Base-by-base conservation (phyloP, 1,140 invertebrate species). In the Scaptomyza montana region DNA sequence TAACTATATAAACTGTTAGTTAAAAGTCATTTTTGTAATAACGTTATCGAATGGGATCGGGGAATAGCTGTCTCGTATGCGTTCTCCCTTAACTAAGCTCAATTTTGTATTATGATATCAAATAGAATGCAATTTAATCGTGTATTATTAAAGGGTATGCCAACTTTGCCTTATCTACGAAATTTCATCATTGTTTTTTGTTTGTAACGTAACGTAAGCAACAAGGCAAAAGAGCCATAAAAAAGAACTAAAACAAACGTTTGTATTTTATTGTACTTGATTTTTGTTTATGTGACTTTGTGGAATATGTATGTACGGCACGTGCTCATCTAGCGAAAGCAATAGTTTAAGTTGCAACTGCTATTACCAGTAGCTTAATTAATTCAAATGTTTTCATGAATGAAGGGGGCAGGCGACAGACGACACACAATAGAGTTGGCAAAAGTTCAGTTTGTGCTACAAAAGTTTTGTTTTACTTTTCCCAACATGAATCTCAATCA, bases 341-440 rank as follows among this genome's bases (percentile, higher is more conserved):
- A 65, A 66, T 77, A 2, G 21, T 86, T 70, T 53, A 50, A 74
- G 68, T 80, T 43, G 39, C 39, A 80, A 80, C 73, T 54, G 55
- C 43, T 47, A 60, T 86, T 80, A n/a, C 60, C 77, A 66, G 67
- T 73, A 76, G 72, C 55, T 68, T 80, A 80, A 80, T 80, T 77
- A 80, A 77, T 57, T 65, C 67, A 75, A 78, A 64, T 70, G 79
- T 30, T 41, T 78, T 62, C 47, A 55, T 78, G 77, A 10, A 30
- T 2, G 30, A 49, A 47, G 30, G 30, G 30, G 30, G 4, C 21
- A 30, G 30, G 5, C 4, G 30, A 5, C 2, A 1, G 4, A 5
- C 5, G 30, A 25, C 21, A 25, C 10, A 39, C 53, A 41, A 55
- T 49, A n/a, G 10, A 50, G 43, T 21, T 47, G 45, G 45, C 9